phyloP scores from a whole-genome alignment of 2,797 vertebrate genomes.

The Megalops cyprinoides region DNA sequence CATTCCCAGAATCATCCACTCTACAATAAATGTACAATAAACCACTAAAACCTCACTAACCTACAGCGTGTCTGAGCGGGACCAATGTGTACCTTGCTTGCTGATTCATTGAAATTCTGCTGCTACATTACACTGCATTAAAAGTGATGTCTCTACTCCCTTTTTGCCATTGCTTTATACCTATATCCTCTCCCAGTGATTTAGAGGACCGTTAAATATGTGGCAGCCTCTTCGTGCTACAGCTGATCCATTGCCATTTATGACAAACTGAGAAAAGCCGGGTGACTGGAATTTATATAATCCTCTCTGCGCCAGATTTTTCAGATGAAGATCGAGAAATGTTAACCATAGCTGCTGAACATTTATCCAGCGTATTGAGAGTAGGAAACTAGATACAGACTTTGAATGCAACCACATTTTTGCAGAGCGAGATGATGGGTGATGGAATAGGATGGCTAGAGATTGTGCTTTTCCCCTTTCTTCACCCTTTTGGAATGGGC shows the following conservation, averaged over 20 bases:
- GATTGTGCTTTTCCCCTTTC: too few species aligned
- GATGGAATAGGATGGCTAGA: background rate
- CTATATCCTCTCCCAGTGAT: background rate
- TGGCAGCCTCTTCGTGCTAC: background rate
- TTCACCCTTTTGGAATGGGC: too few species aligned
- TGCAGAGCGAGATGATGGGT: background rate
- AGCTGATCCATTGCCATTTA: background rate
- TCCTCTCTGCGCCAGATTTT: background rate
- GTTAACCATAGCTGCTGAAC: background rate
- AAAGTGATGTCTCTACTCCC: background rate
- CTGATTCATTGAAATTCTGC: background rate
- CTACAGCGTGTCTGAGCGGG: background rate
- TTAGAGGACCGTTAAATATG: background rate
- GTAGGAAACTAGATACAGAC: background rate
- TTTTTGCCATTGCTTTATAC: background rate
- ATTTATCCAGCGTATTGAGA: background rate
- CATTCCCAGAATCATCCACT: background rate
- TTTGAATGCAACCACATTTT: background rate
- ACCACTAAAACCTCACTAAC: background rate
- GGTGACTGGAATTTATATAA: background rate
- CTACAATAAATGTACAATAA: constrained; percentile 19
- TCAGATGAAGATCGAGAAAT: background rate
- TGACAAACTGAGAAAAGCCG: background rate
- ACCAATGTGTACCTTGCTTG: background rate
- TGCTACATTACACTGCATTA: background rate